A percentile compares a stretch with the other conserved stretches of the same genome.
phyloP scores from a whole-genome alignment of 2,797 vertebrate genomes.

The Leptatherina wallacei region DNA sequence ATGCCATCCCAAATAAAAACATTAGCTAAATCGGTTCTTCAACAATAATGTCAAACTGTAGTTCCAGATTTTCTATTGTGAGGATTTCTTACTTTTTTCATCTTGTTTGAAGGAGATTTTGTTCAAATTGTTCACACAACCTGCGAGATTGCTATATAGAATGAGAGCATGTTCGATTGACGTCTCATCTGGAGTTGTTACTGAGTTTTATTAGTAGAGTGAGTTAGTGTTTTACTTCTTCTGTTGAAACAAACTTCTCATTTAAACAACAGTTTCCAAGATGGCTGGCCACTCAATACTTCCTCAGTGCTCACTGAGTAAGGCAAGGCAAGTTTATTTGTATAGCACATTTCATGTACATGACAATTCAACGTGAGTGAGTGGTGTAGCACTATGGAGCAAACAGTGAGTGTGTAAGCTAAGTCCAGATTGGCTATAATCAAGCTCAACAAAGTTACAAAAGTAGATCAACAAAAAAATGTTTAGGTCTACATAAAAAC shows the following conservation, averaged over 20 bases:
- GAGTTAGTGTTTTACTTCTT: not conserved
- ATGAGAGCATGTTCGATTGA: conserved; percentile 25
- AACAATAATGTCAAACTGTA: not conserved
- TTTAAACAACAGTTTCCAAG: conserved; percentile 59
- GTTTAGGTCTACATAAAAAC: not conserved
- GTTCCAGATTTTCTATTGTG: not conserved
- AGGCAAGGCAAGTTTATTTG: too few relatives aligned
- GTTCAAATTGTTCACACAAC: conserved; percentile 31
- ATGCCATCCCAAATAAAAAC: not conserved
- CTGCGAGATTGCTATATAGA: conserved; percentile 37
- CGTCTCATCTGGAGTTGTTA: not conserved
- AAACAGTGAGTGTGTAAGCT: not conserved
- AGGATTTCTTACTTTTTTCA: not conserved
- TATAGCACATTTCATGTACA: too few relatives aligned
- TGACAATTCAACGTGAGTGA: too few relatives aligned
- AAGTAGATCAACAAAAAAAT: not conserved
- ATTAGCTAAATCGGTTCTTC: too few relatives aligned
- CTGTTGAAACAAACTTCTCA: conserved; percentile 1
- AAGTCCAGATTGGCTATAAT: not conserved
- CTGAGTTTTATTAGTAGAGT: too few relatives aligned
- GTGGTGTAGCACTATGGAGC: not conserved
- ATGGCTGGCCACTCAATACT: conserved; percentile 18
- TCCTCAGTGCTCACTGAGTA: conserved; percentile 12
- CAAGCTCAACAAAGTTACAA: not conserved
- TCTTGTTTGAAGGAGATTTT: not conserved